A percentile compares a stretch with the other conserved stretches of the same genome.
phyloP scores from a whole-genome alignment of 2,113 vertebrate species.

The Myiopsitta monachus region DNA sequence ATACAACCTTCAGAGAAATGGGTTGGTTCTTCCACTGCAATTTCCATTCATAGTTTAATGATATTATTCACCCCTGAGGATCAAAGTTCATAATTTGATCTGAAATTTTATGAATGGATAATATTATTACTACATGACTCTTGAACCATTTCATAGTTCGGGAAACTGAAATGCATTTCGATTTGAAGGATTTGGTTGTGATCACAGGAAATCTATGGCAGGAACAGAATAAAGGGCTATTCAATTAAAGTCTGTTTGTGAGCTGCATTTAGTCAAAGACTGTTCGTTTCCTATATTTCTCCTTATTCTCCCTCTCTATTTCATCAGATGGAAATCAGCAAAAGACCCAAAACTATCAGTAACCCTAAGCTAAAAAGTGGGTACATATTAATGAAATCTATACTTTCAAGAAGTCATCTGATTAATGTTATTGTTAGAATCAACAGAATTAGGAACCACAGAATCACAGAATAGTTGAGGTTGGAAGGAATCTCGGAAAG shows the following conservation, averaged over 20 bases:
- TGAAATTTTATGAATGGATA: neutral
- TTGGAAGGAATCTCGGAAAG: neutral
- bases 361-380: neutral
- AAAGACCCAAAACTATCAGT: constrained; percentile 7
- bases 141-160: neutral
- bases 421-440: constrained; percentile 6
- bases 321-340: constrained; percentile 18
- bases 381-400: constrained; percentile 11
- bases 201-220: neutral
- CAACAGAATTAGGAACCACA: neutral
- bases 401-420: neutral
- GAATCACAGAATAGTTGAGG: neutral
- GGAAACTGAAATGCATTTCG: neutral
- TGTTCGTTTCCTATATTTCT: neutral
- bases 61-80: neutral
- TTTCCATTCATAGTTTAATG: neutral
- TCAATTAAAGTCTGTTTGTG: neutral
- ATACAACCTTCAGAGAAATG: neutral
- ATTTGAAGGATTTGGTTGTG: neutral
- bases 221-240: neutral
- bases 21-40: neutral
- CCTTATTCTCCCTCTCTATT: neutral
- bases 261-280: neutral
- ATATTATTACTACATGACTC: neutral
- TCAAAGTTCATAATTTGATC: neutral